A percentile compares a stretch with the other conserved stretches of the same genome.
Conservation (phyloP, 2,113 vertebrate genomes). For the Gymnobelideus leadbeateri region DNA sequence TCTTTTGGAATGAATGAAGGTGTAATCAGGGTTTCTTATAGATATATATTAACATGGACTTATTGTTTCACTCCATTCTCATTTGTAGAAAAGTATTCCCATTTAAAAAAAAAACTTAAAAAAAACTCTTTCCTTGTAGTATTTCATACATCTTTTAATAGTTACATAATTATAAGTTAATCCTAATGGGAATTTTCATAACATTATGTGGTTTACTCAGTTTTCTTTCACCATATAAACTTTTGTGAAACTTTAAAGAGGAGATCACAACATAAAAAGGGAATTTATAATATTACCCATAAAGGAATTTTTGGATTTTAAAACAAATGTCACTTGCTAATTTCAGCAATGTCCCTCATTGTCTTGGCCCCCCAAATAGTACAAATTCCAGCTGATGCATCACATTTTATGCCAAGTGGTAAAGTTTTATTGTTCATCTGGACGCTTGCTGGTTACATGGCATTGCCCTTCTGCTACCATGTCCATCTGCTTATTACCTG, state of each 20-base stretch:
- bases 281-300: background rate
- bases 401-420: constrained; percentile 40
- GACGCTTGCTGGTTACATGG: constrained; percentile 18
- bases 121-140: background rate
- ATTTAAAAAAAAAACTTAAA: background rate
- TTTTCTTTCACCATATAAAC: background rate
- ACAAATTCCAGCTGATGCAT: constrained; percentile 56
- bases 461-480: constrained; percentile 41
- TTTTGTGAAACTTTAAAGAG: constrained; percentile 26
- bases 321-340: constrained; percentile 58
- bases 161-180: background rate
- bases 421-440: constrained; percentile 51
- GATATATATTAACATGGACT: background rate
- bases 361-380: background rate
- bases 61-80: too few species aligned
- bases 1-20: background rate
- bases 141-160: background rate
- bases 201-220: background rate
- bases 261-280: background rate
- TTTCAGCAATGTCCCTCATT: constrained; percentile 49
- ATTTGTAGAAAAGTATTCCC: background rate
- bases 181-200: background rate
- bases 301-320: background rate
- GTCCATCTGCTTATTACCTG: constrained; percentile 49
- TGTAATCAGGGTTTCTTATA: background rate